Evolutionary conservation across 2,888 invertebrate species (phyloP).

Genomic region (Dryomyza anilis): DNA sequence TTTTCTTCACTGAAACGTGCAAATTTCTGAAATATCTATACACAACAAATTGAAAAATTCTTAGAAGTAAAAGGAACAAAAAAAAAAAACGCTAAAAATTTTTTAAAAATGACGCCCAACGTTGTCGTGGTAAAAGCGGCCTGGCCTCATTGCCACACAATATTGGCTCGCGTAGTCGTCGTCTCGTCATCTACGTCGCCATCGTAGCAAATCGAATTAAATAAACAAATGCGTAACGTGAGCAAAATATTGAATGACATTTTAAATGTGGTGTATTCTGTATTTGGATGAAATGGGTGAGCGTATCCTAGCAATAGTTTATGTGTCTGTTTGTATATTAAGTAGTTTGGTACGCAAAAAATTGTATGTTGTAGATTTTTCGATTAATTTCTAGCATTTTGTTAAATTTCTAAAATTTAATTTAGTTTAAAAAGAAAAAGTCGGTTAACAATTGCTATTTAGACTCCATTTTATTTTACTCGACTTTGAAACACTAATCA

Average conservation of each 20-base stretch:
- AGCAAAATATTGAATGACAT: conserved; percentile 52
- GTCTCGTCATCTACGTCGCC: background rate
- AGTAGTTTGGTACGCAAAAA: too few species aligned
- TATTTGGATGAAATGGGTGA: background rate
- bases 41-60: conserved; percentile 20
- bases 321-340: background rate
- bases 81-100: background rate
- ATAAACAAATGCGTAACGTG: conserved; percentile 62
- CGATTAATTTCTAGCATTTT: too few species aligned
- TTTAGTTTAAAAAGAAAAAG: too few species aligned
- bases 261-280: conserved; percentile 34
- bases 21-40: conserved; percentile 1
- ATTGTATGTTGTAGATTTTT: too few species aligned
- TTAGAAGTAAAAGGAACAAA: background rate
- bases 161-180: background rate
- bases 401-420: too few species aligned
- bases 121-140: too few species aligned
- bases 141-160: too few species aligned
- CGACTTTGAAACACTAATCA: too few species aligned
- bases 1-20: background rate
- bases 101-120: background rate
- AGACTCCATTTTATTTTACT: too few species aligned
- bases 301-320: background rate
- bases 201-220: conserved; percentile 56
- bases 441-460: too few species aligned